A percentile compares a stretch with the other conserved stretches of the same genome.
Evolutionary conservation across 1,140 invertebrate species (phyloP).

Genomic region (Drosophila parvula): DNA sequence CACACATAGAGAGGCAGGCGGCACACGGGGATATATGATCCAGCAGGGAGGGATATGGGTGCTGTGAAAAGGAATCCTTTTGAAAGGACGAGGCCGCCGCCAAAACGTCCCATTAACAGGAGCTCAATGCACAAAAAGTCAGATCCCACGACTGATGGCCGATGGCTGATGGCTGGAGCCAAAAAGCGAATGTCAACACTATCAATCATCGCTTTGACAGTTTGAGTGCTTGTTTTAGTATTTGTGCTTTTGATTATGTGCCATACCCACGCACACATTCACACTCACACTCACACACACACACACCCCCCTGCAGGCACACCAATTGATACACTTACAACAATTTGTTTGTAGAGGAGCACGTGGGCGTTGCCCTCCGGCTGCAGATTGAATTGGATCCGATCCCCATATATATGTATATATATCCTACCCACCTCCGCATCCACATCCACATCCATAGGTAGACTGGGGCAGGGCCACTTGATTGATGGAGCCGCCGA

Average conservation of each 20-base stretch:
- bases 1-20: conserved; percentile 39
- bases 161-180: conserved; percentile 57
- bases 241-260: conserved; percentile 83
- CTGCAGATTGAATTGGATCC: conserved; percentile 17
- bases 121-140: conserved; percentile 76
- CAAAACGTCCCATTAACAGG: conserved; percentile 72
- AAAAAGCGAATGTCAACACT: conserved; percentile 83
- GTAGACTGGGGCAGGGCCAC: conserved; percentile 23
- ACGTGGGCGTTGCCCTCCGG: conserved; percentile 45
- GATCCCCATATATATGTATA: conserved; percentile 3
- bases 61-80: conserved; percentile 16
- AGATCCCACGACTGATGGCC: conserved; percentile 22
- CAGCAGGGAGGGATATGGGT: neutral
- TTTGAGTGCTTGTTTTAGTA: conserved; percentile 83
- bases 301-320: conserved; percentile 34
- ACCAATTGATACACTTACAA: conserved; percentile 79
- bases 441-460: conserved; percentile 1
- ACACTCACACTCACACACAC: conserved; percentile 10
- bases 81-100: conserved; percentile 47
- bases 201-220: conserved; percentile 83
- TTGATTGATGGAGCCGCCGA: conserved; percentile 73
- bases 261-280: conserved; percentile 38
- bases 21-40: conserved; percentile 29
- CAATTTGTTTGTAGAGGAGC: conserved; percentile 70
- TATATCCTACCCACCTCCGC: neutral